phyloP scores from a whole-genome alignment of 2,888 invertebrate species.

The Eilema sororculum region DNA sequence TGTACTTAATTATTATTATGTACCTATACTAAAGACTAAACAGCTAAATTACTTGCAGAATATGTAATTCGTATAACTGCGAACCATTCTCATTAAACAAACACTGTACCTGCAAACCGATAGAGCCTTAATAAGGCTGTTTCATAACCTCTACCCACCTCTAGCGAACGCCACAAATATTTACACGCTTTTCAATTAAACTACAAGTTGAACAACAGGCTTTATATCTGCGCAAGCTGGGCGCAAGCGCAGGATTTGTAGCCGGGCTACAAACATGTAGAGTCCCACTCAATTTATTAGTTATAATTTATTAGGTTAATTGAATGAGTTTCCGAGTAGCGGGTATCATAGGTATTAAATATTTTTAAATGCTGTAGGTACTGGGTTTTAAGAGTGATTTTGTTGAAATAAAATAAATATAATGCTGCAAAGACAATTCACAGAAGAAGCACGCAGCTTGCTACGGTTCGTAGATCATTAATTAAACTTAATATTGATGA shows the following conservation, averaged over 20 bases:
- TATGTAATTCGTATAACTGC: not conserved
- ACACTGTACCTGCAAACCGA: constrained; percentile 34
- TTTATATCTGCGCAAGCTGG: constrained; percentile 58
- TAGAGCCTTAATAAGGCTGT: constrained; percentile 66
- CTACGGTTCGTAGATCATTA: no score
- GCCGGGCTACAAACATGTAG: constrained; percentile 56
- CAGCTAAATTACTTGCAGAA: not conserved
- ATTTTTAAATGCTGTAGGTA: not conserved
- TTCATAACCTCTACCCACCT: constrained; percentile 66
- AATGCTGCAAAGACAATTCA: not conserved
- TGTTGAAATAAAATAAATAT: not conserved
- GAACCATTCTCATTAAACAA: constrained; percentile 27
- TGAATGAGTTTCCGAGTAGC: not conserved
- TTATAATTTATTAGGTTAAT: constrained; percentile 21
- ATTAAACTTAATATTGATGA: no score
- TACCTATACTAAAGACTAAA: not conserved
- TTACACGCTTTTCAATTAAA: constrained; percentile 84
- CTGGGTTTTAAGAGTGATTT: not conserved
- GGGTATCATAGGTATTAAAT: not conserved
- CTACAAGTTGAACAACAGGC: constrained; percentile 73
- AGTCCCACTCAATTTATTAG: constrained; percentile 17
- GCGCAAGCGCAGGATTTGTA: constrained; percentile 59
- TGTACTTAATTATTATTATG: no score
- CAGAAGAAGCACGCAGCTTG: no score
- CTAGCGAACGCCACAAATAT: constrained; percentile 67